Evolutionary conservation across 1,140 invertebrate species (phyloP).

Genomic region (Temnothorax curvispinosus): DNA sequence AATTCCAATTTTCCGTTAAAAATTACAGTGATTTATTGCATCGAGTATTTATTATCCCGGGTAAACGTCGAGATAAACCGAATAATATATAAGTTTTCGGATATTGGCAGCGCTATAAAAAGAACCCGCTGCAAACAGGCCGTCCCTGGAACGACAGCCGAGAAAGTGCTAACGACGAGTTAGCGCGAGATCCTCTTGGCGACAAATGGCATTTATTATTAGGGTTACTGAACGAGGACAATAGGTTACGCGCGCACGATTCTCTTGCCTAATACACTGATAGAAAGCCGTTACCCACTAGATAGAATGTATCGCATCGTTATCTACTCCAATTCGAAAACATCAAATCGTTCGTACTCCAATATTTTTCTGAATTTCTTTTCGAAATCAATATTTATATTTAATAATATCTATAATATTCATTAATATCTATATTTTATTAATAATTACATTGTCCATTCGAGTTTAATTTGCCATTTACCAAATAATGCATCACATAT

Average conservation of each 20-base stretch:
- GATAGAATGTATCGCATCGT: not conserved
- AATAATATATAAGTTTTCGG: not conserved
- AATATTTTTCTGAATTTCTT: not conserved
- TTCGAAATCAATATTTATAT: not conserved
- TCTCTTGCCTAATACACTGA: slow-evolving; percentile 33
- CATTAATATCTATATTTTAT: not conserved
- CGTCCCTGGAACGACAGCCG: not conserved
- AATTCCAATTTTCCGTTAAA: not conserved
- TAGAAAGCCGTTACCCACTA: slow-evolving; percentile 16
- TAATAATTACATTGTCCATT: not conserved
- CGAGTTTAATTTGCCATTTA: not conserved
- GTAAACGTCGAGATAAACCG: not conserved
- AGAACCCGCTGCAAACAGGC: slow-evolving; percentile 6
- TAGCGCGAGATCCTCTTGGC: slow-evolving; percentile 53
- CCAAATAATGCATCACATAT: not conserved
- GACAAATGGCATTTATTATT: slow-evolving; percentile 65
- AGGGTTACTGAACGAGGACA: slow-evolving; percentile 69
- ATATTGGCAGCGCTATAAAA: not conserved
- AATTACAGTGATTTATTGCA: not conserved
- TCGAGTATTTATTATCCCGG: not conserved
- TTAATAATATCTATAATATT: not conserved
- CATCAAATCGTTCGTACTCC: not conserved
- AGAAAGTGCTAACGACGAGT: slow-evolving; percentile 54
- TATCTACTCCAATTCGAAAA: not conserved
- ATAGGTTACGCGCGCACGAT: slow-evolving; percentile 51